These are phyloP conservation scores for Gadopsis bispinosus DNA, from an alignment of 2,797 vertebrate species.

Conservation along the genomic window DNA sequence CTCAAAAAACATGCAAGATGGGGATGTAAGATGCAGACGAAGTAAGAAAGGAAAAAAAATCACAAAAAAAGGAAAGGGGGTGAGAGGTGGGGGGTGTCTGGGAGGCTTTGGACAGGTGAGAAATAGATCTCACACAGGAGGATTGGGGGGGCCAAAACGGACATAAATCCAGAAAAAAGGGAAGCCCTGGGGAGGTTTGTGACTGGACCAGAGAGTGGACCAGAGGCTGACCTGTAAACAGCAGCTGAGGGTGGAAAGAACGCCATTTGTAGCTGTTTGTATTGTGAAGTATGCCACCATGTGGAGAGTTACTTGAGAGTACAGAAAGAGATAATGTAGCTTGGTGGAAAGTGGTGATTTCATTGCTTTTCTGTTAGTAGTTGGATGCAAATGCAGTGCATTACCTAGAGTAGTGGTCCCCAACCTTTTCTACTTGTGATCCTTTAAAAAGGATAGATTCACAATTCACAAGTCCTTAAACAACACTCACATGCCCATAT, in stretches of 20 bases:
- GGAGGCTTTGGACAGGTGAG: slow-evolving; percentile 28
- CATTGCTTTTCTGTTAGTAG: neutral
- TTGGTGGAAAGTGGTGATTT: neutral
- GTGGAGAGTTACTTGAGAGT: slow-evolving; percentile 46
- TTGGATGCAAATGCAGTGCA: neutral
- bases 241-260: neutral
- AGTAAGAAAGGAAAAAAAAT: slow-evolving; percentile 14
- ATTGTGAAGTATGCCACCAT: slow-evolving; percentile 63
- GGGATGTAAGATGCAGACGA: slow-evolving; percentile 8
- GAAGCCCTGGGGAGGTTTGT: slow-evolving; percentile 12
- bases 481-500: neutral
- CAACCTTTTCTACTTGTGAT: neutral
- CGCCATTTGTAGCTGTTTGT: slow-evolving; percentile 15
- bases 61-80: neutral
- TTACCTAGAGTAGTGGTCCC: neutral
- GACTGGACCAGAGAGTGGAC: slow-evolving; percentile 11
- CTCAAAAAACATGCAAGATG: slow-evolving; percentile 47
- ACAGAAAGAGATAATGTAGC: neutral
- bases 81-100: neutral
- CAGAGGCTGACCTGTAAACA: slow-evolving; percentile 22
- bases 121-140: slow-evolving; percentile 59
- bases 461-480: neutral
- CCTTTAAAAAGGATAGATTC: neutral
- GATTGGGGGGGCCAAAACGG: slow-evolving; percentile 34
- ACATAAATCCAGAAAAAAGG: slow-evolving; percentile 45